Base-by-base conservation (phyloP, 1,140 invertebrate species). In the Cotesia glomerata region DNA sequence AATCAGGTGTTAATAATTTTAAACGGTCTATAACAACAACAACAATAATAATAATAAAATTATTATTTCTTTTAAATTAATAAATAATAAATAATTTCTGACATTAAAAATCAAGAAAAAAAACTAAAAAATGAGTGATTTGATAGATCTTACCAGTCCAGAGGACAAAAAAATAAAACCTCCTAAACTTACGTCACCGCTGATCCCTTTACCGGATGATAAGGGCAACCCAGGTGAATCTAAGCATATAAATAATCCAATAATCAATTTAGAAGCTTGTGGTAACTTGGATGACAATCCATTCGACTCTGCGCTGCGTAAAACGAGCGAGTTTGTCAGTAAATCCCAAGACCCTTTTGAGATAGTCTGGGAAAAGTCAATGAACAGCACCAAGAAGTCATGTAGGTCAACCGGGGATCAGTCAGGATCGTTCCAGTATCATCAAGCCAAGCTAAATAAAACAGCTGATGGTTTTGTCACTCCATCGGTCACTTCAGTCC, bases 271-370 rank as follows among this genome's bases (percentile, higher is more conserved):
- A 45, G 76, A 74, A 71, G 35, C 16, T 39, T 74, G 76, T 7
- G 74, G 71, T n/a, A 83, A 75, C 45, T 39, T 80, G 1, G 81
- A 79, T 3, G 82, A 82, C 26, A 86, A 85, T 78, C 84, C 84
- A 5, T 86, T 86, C 71, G 84, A 86, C 66, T 72, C 66, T 61
- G 79, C 78, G 0, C 54, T 83, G 5, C 67, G 80, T 32, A 77
- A 84, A 67, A 80, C 77, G 5, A 75, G 71, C 4, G 81, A 84
- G 13, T 84, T 84, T 5, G 73, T 78, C 5, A 75, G 73, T 8
- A 85, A 82, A 66, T 76, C 76, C 4, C 74, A 80, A 7, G 84
- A 86, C 76, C 84, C 84, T 4, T 86, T 85, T 59, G 84, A 86
- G 45, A 69, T 79, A 32, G 78, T 78, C 16, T 68, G 78, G n/a